Evolutionary conservation across 92 coral and sea anemone genomes (phyloP), one percentile per base, ranked within the genome.

Genomic region (Phenganax subtilis): DNA sequence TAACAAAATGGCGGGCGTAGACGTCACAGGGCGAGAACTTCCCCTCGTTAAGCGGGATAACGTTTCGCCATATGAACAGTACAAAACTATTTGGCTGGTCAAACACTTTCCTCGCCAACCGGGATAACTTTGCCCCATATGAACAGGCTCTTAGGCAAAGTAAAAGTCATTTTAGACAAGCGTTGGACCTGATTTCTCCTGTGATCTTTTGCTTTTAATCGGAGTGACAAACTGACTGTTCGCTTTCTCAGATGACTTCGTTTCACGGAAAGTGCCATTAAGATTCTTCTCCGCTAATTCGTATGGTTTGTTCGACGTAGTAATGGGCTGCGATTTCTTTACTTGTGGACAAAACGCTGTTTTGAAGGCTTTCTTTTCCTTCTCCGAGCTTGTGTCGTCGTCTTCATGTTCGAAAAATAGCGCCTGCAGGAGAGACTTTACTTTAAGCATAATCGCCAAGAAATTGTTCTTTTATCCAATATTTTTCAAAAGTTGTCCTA

Each of bases 211-310:
- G 83, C 54, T 63, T 51, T 73, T 63, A 57, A 51, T 56, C 51
- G 83, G 83, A 79, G 83, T 79, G 9, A 79, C 73, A 54, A 79
- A 79, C 11, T 67, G 83, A 63, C 61, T 79, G 54, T 64, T 79
- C 55, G 83, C 69, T 79, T 79, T 79, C 16, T 79, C 83, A 6
- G 83, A 79, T 20, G 83, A 79, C 65, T 79, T 79, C 16, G 83
- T 79, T 63, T 79, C 75, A 53, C 74, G 58, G 55, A 79, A 16
- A 8, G 74, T 30, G 10, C 83, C 83, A 64, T 65, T 79, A 16
- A 79, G 62, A n/a, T 79, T 79, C 61, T 65, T 79, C 62, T 63
- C 51, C 10, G 74, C 83, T 16, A 62, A 72, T 54, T 79, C 63
- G 10, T 61, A 51, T 29, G 30, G 31, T 11, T 69, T 53, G 25